These are phyloP conservation scores for Unio delphinus DNA, from an alignment of 2,888 invertebrate species.

Conservation along the genomic window DNA sequence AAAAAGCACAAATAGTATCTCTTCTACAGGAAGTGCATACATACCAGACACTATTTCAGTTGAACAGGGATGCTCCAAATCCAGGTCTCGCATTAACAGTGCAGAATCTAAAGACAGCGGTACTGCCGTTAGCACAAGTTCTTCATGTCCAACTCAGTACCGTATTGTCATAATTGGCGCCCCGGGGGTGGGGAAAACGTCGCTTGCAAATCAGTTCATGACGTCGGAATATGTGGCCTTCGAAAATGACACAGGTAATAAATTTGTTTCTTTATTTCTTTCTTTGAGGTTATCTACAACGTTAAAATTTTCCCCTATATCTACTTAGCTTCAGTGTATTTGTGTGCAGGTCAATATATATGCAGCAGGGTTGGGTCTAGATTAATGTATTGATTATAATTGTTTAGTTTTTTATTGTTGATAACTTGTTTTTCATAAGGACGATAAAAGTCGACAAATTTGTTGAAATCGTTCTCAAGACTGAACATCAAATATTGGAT, in stretches of 20 bases:
- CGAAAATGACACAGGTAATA: constrained; percentile 30
- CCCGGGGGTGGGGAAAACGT: constrained; percentile 81
- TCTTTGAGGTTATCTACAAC: too few species aligned
- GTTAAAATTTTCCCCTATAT: too few species aligned
- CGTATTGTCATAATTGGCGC: constrained; percentile 80
- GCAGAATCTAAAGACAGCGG: constrained; percentile 33
- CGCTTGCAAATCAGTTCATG: constrained; percentile 80
- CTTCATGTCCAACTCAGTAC: constrained; percentile 68
- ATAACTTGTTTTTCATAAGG: too few species aligned
- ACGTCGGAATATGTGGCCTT: constrained; percentile 80
- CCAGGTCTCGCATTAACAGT: constrained; percentile 32
- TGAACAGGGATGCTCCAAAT: constrained; percentile 11
- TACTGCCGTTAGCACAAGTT: constrained; percentile 19
- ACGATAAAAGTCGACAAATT: too few species aligned
- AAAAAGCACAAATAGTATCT: constrained; percentile 89
- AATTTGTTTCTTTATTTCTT: neutral
- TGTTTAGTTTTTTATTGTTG: too few species aligned
- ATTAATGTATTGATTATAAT: too few species aligned
- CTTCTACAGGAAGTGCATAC: constrained; percentile 76
- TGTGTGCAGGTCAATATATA: too few species aligned
- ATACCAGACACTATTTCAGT: constrained; percentile 25
- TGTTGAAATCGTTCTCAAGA: too few species aligned
- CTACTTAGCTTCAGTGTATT: too few species aligned
- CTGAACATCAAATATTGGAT: too few species aligned
- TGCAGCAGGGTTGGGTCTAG: too few species aligned